Conservation (phyloP, 2,888 invertebrate species). For the Ornithoptera alexandrae region DNA sequence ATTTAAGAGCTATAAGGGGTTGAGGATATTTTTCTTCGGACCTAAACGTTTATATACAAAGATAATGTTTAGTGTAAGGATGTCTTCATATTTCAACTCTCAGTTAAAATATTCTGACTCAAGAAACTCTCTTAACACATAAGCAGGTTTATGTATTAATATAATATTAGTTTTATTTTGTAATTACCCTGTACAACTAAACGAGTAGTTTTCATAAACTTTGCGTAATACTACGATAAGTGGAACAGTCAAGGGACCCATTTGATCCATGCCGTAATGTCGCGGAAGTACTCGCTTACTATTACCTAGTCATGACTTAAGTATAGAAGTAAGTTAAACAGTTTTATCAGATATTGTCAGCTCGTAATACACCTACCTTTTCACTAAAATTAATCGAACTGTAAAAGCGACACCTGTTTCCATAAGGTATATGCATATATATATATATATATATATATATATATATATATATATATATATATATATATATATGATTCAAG, state of each 20-base stretch:
- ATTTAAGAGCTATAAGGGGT: background rate
- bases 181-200: background rate
- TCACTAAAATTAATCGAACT: background rate
- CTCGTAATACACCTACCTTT: background rate
- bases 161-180: background rate
- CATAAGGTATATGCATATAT: background rate
- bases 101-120: no score
- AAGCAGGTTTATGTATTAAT: background rate
- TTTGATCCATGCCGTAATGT: conserved; percentile 24
- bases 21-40: background rate
- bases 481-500: no score
- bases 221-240: conserved; percentile 22
- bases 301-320: conserved; percentile 20
- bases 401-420: background rate
- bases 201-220: conserved; percentile 9
- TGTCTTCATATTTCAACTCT: no score
- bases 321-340: conserved; percentile 2
- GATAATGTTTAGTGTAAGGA: no score
- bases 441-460: no score
- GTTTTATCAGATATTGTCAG: background rate
- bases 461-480: no score
- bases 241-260: conserved; percentile 24
- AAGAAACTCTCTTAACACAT: no score
- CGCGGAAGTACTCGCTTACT: conserved; percentile 24
- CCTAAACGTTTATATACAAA: background rate